Conservation (phyloP, 2,113 vertebrate genomes). For the Megaceryle torquata region DNA sequence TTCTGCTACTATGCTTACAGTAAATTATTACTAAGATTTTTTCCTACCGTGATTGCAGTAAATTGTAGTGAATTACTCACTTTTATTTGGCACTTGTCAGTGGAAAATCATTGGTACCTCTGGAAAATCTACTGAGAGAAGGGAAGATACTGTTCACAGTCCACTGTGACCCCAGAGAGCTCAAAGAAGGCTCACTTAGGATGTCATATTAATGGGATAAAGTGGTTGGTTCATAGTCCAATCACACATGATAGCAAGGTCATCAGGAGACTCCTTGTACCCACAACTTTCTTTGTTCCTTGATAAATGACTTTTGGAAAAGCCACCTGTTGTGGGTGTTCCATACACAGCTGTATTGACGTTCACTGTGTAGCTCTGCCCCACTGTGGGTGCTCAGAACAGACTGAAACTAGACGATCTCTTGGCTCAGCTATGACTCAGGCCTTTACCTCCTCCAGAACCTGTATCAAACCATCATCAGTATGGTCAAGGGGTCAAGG, state of each 20-base stretch:
- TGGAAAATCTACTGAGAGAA: not conserved
- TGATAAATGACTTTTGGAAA: not conserved
- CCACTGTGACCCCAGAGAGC: not conserved
- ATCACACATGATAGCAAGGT: not conserved
- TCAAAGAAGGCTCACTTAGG: not conserved
- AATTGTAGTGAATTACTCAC: not conserved
- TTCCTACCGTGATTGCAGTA: not conserved
- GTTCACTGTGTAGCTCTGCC: not conserved
- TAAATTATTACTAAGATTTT: not conserved
- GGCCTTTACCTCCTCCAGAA: not conserved
- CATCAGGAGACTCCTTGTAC: not conserved
- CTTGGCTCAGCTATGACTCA: not conserved
- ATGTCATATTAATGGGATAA: not conserved
- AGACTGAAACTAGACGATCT: not conserved
- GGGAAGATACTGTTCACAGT: not conserved
- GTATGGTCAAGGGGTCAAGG: not conserved
- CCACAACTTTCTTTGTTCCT: not conserved
- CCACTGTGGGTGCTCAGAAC: too few relatives aligned
- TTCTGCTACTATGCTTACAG: not conserved
- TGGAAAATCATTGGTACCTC: not conserved
- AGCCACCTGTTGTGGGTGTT: not conserved
- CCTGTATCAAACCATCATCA: not conserved
- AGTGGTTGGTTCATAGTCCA: not conserved
- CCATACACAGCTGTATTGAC: not conserved
- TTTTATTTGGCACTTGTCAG: not conserved